Evolutionary conservation across 2,113 vertebrate species (phyloP).

Genomic region (Corythoichthys intestinalis): DNA sequence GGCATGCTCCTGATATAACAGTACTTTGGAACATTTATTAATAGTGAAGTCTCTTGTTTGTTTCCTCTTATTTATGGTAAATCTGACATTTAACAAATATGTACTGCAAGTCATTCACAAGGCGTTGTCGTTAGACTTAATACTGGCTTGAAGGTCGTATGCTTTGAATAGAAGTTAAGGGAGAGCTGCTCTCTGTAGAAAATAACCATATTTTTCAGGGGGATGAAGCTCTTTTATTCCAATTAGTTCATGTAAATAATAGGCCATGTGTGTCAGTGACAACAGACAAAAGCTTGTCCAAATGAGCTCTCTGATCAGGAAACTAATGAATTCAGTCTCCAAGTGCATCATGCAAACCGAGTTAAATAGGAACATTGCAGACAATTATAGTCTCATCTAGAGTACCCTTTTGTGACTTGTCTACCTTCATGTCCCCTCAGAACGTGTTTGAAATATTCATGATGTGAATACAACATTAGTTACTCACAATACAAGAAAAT

Average conservation of each 20-base stretch:
- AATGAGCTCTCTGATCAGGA: conserved; percentile 22
- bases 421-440: conserved; percentile 6
- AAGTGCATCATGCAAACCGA: conserved; percentile 22
- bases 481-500: not conserved
- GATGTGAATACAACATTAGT: conserved; percentile 10
- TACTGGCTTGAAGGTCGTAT: not conserved
- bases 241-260: conserved; percentile 24
- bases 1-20: conserved; percentile 91
- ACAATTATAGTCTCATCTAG: conserved; percentile 35
- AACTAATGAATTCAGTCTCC: conserved; percentile 46
- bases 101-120: too few species aligned
- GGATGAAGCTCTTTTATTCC: conserved; percentile 10
- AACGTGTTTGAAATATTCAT: conserved; percentile 17
- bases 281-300: conserved; percentile 28
- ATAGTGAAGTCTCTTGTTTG: conserved; percentile 85
- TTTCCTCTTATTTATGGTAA: conserved; percentile 65
- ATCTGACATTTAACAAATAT: conserved; percentile 39
- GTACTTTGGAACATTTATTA: conserved; percentile 90
- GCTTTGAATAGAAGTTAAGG: not conserved
- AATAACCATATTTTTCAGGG: conserved; percentile 17
- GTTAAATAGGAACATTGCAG: conserved; percentile 47
- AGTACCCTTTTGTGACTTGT: conserved; percentile 27
- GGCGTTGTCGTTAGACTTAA: not conserved
- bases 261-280: conserved; percentile 11
- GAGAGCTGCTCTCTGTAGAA: conserved; percentile 15